Base-by-base conservation (phyloP, 2,888 invertebrate species). In the Drosophila tripunctata region DNA sequence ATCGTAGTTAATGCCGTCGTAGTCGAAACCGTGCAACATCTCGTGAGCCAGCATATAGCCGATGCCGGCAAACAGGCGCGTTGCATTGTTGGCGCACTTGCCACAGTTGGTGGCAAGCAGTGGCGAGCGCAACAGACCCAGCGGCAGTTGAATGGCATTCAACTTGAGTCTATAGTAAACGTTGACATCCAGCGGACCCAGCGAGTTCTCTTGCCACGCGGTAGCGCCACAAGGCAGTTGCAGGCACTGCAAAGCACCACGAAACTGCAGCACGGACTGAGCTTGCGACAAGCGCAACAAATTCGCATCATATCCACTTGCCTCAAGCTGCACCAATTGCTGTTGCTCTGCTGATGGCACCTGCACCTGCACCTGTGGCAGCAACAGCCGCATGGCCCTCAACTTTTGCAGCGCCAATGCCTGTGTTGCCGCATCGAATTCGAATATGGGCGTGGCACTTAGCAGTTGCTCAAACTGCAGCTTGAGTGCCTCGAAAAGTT, bases 1-100 rank as follows among this genome's bases (percentile, higher is more conserved):
- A 50, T 90, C 90, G 38, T 90, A 90, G 51, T 89, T 88, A 6
- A 90, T 73, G 24, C 91, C 90, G 48, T 90, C 90, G 38, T 89
- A 91, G 57, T 90, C 90, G 40, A 91, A 89, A 36, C 89, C 90
- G 41, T 90, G 90, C 35, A 90, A 38, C 33, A 90, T 65, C 65
- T 90, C 90, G 60, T 90, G 91, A 1, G 83, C 89, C 12, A 90
- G 55, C 2, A 90, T 88, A 8, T 87, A 89, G 7, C 85, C 89
- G 15, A 90, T 30, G 0, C 89, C 75, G 30, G 88, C 90, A 36
- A 86, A 67, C 0, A 87, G 50, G 2, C 69, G 80, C 3, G 43
- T 6, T 2, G 51, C 36, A 41, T 8, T 73, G 62, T 2, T 47
- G 62, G 12, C 68, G 62, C 8, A 31, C 5, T 2, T n/a, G 10